A percentile compares a stretch with the other conserved stretches of the same genome.
Conservation (phyloP, 2,888 invertebrate species). For the Zootermopsis nevadensis region DNA sequence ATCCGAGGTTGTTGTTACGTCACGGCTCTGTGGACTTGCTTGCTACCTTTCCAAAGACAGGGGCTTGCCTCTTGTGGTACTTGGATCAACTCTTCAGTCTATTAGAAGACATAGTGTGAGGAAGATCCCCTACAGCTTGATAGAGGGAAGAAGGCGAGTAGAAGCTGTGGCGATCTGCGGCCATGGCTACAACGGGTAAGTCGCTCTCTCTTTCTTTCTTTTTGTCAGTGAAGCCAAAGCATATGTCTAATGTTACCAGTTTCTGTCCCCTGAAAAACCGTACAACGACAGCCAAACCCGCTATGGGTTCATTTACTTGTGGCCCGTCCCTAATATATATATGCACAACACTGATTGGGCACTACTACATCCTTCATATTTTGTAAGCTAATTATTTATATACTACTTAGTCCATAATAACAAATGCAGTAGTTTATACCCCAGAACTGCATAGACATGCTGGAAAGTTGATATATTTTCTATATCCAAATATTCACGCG, state of each 20-base stretch:
- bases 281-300: too few species aligned
- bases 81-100: constrained; percentile 59
- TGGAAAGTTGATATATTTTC: too few species aligned
- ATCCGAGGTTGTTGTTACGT: constrained; percentile 48
- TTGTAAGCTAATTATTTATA: neutral
- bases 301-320: too few species aligned
- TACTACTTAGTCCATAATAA: too few species aligned
- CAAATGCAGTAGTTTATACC: too few species aligned
- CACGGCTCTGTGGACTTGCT: constrained; percentile 42
- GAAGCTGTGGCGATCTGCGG: constrained; percentile 60
- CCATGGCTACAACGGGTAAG: constrained; percentile 63
- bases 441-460: too few species aligned
- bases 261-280: too few species aligned
- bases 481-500: too few species aligned
- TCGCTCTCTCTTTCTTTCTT: constrained; percentile 39
- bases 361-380: neutral
- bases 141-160: constrained; percentile 59
- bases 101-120: constrained; percentile 61
- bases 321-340: too few species aligned
- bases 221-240: neutral
- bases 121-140: constrained; percentile 59
- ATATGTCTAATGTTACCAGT: neutral
- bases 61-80: constrained; percentile 49
- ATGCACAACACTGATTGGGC: too few species aligned
- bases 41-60: constrained; percentile 45